Evolutionary conservation across 2,888 invertebrate species (phyloP).

Genomic region (Pogonocherus hispidulus): DNA sequence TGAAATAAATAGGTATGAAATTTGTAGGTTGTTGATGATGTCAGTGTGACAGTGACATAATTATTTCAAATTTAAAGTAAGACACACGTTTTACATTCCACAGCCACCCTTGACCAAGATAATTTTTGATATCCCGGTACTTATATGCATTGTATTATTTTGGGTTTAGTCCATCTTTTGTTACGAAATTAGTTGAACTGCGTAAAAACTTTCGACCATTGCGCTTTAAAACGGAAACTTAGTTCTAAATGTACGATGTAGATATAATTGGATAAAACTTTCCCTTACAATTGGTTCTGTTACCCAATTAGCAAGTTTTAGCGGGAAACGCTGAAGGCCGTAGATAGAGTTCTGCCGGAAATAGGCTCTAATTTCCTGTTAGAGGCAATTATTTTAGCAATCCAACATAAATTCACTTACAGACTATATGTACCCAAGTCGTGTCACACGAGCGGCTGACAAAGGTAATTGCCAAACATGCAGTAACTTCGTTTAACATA

Average conservation of each 20-base stretch:
- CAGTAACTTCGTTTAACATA: neutral
- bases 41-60: no score
- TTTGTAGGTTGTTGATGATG: no score
- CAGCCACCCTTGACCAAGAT: no score
- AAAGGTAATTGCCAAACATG: conserved; percentile 13
- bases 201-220: no score
- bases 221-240: no score
- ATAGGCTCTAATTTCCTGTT: conserved; percentile 44
- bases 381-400: conserved; percentile 47
- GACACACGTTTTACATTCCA: no score
- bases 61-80: no score
- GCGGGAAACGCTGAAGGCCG: neutral
- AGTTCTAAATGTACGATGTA: neutral
- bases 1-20: no score
- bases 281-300: neutral
- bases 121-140: no score
- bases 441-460: neutral
- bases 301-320: conserved; percentile 1
- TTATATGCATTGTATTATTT: neutral
- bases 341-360: neutral
- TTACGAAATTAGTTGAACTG: no score
- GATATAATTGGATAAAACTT: conserved; percentile 4
- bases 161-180: no score
- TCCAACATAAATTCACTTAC: conserved; percentile 46
- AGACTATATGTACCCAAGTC: conserved; percentile 34